A percentile compares a stretch with the other conserved stretches of the same genome.
phyloP scores from a whole-genome alignment of 2,797 vertebrate genomes.

The Halcyon badia region DNA sequence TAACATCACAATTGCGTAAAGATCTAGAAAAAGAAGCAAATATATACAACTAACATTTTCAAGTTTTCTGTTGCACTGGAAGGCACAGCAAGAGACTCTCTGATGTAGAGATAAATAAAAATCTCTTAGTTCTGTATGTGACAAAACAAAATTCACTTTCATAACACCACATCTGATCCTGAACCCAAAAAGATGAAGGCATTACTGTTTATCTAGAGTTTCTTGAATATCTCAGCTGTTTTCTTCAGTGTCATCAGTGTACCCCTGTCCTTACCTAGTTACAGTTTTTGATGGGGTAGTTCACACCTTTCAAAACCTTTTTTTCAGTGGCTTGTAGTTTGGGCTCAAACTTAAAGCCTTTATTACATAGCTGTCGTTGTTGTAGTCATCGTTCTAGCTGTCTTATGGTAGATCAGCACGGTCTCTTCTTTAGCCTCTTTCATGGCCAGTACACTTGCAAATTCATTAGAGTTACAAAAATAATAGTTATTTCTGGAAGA shows the following conservation, averaged over 20 bases:
- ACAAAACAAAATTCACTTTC: background rate
- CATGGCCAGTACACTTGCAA: background rate
- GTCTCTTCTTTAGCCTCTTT: background rate
- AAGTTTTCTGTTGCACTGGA: background rate
- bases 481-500: background rate
- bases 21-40: background rate
- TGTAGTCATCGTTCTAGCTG: background rate
- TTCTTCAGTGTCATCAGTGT: background rate
- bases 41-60: background rate
- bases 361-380: background rate
- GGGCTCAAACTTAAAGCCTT: background rate
- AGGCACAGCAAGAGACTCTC: background rate
- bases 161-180: background rate
- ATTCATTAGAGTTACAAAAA: background rate
- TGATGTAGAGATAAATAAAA: background rate
- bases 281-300: background rate
- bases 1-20: background rate
- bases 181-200: background rate
- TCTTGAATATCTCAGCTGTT: fast-evolving
- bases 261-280: background rate
- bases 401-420: background rate
- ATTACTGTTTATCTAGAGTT: background rate
- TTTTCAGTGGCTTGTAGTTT: background rate
- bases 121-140: background rate
- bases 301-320: background rate